A percentile compares a stretch with the other conserved stretches of the same genome.
These are phyloP conservation scores for Strigops habroptila DNA, from an alignment of 2,113 vertebrate genomes.

Conservation along the genomic window DNA sequence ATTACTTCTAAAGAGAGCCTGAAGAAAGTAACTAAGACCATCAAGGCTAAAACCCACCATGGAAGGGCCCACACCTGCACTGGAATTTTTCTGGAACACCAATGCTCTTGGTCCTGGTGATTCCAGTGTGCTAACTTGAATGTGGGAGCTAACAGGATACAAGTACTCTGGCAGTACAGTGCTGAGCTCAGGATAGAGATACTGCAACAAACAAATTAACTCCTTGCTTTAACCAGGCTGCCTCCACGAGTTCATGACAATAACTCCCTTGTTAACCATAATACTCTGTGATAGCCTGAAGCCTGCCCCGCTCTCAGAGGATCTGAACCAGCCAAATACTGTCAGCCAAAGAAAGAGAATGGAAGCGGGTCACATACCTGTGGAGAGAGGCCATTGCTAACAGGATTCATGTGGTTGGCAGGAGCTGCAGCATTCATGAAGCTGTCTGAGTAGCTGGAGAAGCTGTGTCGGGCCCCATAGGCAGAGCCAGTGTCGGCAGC, in stretches of 20 bases:
- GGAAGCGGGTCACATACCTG: slow-evolving; percentile 78
- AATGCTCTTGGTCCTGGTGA: background rate
- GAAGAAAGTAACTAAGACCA: background rate
- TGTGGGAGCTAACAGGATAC: background rate
- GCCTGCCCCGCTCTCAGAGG: background rate
- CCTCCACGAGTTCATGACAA: background rate
- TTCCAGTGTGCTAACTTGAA: background rate
- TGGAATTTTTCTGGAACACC: background rate
- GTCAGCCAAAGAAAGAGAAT: background rate
- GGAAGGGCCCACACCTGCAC: background rate
- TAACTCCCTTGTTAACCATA: background rate
- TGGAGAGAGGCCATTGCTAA: slow-evolving; percentile 96
- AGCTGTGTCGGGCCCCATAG: slow-evolving; percentile 92
- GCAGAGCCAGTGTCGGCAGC: slow-evolving; percentile 84
- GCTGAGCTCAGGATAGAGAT: background rate
- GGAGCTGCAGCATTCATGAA: slow-evolving; percentile 94
- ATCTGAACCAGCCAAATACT: background rate
- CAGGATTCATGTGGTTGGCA: slow-evolving; percentile 95
- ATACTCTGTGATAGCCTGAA: background rate
- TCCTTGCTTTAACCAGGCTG: background rate
- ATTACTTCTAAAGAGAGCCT: background rate
- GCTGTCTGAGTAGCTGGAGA: slow-evolving; percentile 97
- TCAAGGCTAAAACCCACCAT: background rate
- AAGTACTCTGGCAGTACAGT: background rate
- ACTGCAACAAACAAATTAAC: background rate